phyloP scores from a whole-genome alignment of 2,797 vertebrate genomes.

The Crypturellus tataupa region DNA sequence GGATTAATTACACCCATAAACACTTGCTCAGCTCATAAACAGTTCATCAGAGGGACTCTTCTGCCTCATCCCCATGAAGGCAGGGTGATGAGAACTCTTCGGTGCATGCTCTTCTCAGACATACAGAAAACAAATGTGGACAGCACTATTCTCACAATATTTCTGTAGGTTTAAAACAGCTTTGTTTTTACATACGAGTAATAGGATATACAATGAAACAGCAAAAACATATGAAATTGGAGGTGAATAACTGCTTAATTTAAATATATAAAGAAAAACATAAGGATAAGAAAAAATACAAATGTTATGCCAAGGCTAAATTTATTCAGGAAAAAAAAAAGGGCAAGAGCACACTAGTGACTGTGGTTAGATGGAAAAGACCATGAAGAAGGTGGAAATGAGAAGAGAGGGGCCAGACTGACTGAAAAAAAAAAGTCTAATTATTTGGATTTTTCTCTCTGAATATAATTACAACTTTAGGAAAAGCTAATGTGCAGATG shows the following conservation, averaged over 20 bases:
- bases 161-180: not conserved
- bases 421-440: not conserved
- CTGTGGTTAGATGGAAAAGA: not conserved
- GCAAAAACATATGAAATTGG: not conserved
- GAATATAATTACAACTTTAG: not conserved
- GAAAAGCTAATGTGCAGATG: not conserved
- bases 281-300: not conserved
- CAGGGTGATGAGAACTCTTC: rapidly evolving
- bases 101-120: not conserved
- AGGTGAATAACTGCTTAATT: not conserved
- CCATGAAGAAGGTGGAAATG: not conserved
- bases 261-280: not conserved
- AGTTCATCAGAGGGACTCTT: not conserved
- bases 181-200: not conserved
- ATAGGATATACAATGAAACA: not conserved
- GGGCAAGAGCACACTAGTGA: not conserved
- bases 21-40: not conserved
- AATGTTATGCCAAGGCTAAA: not conserved
- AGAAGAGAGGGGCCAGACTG: not conserved
- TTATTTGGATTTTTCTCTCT: not conserved
- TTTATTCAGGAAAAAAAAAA: not conserved
- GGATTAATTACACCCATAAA: not conserved
- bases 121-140: not conserved
- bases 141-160: not conserved
- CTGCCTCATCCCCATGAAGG: not conserved